These are phyloP conservation scores for Diplodus sargus DNA, from an alignment of 2,797 vertebrate species.

Conservation along the genomic window DNA sequence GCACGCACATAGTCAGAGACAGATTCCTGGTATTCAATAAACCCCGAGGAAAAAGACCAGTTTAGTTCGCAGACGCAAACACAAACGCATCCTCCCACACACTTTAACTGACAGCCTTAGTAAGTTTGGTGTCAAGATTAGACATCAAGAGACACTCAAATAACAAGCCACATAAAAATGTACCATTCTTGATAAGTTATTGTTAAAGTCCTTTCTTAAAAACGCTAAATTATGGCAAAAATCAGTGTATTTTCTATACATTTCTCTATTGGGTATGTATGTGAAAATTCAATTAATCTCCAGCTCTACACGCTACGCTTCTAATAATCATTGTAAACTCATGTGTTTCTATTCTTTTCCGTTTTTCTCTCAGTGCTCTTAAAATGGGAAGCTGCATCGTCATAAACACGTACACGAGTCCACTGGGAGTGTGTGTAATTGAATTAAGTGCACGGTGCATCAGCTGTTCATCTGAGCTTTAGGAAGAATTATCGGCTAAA, in stretches of 20 bases:
- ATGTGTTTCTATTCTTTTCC: neutral
- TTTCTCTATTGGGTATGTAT: too few species aligned
- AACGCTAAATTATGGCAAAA: too few species aligned
- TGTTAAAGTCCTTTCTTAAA: neutral
- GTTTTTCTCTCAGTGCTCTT: neutral
- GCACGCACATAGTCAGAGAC: neutral
- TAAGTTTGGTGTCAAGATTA: neutral
- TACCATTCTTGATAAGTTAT: too few species aligned
- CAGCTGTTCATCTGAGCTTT: constrained; percentile 79
- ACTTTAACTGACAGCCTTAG: neutral
- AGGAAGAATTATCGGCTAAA: constrained; percentile 77
- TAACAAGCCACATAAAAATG: neutral
- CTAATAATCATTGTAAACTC: neutral
- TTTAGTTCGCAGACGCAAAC: constrained; percentile 15
- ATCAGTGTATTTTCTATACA: too few species aligned
- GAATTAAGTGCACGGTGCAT: constrained; percentile 74
- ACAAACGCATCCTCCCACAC: neutral
- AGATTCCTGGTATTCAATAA: constrained; percentile 35
- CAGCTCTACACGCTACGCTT: neutral
- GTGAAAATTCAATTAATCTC: too few species aligned
- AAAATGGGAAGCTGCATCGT: constrained; percentile 34
- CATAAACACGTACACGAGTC: constrained; percentile 42
- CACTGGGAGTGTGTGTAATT: constrained; percentile 67
- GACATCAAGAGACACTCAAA: neutral
- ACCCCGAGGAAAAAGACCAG: constrained; percentile 20